A percentile compares a stretch with the other conserved stretches of the same genome.
Evolutionary conservation across 2,888 invertebrate genomes (phyloP).

Genomic region (Lepidochitona cinerea): DNA sequence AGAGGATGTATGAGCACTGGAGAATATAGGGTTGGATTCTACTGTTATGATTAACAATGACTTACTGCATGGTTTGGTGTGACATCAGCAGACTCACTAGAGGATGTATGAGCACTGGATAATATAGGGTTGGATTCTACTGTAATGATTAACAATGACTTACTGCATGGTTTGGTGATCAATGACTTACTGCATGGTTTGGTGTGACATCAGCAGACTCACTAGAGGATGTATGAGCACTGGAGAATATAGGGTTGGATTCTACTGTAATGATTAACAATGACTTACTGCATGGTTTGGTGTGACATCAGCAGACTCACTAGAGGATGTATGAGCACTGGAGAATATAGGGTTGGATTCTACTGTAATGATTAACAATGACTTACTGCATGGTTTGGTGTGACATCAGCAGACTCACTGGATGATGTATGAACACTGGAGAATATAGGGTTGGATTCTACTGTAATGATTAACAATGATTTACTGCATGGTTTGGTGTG

Average conservation of each 20-base stretch:
- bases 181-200: not conserved
- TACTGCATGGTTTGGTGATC: not conserved
- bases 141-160: not conserved
- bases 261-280: not conserved
- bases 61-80: not conserved
- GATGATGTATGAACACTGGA: too few species aligned
- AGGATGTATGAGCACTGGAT: too few species aligned
- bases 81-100: not conserved
- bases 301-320: not conserved
- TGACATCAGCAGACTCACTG: not conserved
- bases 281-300: not conserved
- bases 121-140: not conserved
- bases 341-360: not conserved
- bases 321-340: too few species aligned
- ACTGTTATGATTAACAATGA: too few species aligned
- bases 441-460: not conserved
- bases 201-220: not conserved
- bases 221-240: too few species aligned
- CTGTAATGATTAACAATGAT: not conserved
- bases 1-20: not conserved
- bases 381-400: not conserved
- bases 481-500: not conserved
- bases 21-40: not conserved
- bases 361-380: not conserved
- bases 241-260: not conserved